Conservation (phyloP, 2,888 invertebrate species). For the Papilio elwesi region DNA sequence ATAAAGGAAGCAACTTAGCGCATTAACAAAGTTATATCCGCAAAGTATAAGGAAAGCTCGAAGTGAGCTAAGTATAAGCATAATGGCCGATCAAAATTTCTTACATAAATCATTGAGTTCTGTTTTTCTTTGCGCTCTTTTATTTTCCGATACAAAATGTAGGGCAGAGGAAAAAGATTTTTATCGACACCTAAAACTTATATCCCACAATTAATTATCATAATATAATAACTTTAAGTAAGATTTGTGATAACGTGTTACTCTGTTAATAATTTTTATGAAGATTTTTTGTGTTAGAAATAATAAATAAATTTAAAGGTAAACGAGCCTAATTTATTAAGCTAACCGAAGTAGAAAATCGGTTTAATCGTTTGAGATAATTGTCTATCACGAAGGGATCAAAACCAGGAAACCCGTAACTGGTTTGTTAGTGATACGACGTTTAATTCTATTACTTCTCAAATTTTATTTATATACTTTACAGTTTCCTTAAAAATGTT, state of each 20-base stretch:
- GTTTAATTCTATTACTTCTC: background rate
- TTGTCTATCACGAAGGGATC: no score
- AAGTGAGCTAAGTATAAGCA: slow-evolving; percentile 6
- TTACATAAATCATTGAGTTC: background rate
- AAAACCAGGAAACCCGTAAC: background rate
- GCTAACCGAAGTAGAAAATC: no score
- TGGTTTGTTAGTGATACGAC: background rate
- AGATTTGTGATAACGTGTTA: no score
- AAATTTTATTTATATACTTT: background rate
- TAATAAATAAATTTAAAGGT: no score
- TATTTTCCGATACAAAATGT: background rate
- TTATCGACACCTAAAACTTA: no score
- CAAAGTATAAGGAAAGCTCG: slow-evolving; percentile 1
- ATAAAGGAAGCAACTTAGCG: slow-evolving; percentile 21
- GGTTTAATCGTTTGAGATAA: no score
- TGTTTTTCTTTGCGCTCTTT: background rate
- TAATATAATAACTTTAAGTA: no score
- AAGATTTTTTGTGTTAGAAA: no score
- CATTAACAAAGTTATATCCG: slow-evolving; percentile 27
- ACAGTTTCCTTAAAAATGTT: background rate
- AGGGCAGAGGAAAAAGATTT: no score
- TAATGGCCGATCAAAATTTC: slow-evolving; percentile 16
- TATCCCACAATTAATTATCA: no score
- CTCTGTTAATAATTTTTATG: no score
- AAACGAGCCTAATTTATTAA: no score